A percentile compares a stretch with the other conserved stretches of the same genome.
phyloP scores from a whole-genome alignment of 1,140 invertebrate species.

The Sarcophaga peregrina region DNA sequence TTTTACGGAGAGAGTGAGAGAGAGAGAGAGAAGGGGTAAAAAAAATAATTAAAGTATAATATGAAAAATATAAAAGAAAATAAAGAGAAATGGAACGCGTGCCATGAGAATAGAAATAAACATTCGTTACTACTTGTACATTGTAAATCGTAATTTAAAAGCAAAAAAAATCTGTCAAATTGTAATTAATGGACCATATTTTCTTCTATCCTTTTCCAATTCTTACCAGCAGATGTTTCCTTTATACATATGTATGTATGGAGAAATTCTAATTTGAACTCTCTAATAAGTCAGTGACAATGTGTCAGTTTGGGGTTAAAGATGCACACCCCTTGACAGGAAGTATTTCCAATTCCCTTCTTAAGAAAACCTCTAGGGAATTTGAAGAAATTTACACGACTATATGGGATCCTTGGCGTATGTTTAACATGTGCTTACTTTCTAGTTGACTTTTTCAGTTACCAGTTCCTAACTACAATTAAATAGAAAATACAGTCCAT shows the following conservation, averaged over 20 bases:
- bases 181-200: constrained; percentile 30
- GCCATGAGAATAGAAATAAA: neutral
- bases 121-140: neutral
- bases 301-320: constrained; percentile 14
- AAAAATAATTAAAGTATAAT: too few species aligned
- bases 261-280: neutral
- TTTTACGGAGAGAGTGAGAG: neutral
- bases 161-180: constrained; percentile 22
- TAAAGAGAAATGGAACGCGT: neutral
- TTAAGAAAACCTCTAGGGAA: neutral
- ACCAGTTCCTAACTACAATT: neutral
- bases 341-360: neutral
- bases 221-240: neutral
- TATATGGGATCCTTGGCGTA: constrained; percentile 13
- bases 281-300: neutral
- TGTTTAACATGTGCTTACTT: constrained; percentile 22
- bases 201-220: neutral
- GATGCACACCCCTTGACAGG: neutral
- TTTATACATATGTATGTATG: neutral
- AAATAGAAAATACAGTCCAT: too few species aligned
- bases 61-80: too few species aligned
- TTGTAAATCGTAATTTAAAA: neutral
- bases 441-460: neutral
- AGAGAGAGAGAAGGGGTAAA: neutral
- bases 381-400: neutral